Evolutionary conservation across 2,888 invertebrate species (phyloP), one percentile per base, ranked within the genome.

Genomic region (Melipona beecheii): DNA sequence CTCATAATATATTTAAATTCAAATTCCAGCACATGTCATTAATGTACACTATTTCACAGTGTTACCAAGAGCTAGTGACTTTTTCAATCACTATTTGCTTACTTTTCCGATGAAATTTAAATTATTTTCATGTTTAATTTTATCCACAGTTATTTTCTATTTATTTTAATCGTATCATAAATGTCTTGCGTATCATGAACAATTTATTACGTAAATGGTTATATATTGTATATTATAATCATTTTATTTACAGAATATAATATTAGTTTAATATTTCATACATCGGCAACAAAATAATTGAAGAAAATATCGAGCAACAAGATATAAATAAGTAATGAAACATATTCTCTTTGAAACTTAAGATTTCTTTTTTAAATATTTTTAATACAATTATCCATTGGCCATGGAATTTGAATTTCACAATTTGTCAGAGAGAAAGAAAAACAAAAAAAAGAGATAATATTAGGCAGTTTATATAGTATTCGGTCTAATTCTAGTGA

Each of bases 31-130:
- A 19, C 24, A 66, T 36, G 52, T 72, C 65, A 84, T 71, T n/a
- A 15, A 54, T 52, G 15, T 24, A n/a, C 50, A 31, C 62, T 84
- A 75, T 75, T 75, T 85, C 43, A 68, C 84, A 79, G 69, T 79
- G 85, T 31, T 79, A 73, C 75, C 72, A 84, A 66, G 31, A 58
- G 65, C 85, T 84, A 79, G 79, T 75, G 36, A 71, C 74, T 78
- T 78, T 31, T 52, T 66, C 24, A 21, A 43, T 43, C 43, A 9
- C 43, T 9, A 43, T 36, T 36, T 56, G 64, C 43, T 43, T 36
- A 24, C 5, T 24, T 60, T 49, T 52, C 50, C 19, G 24, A 24
- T 54, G 24, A 52, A 24, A 74, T 27, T 58, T 65, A 13, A 24
- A 71, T 21, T 13, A 62, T 50, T 50, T 43, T 56, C 13, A 17